These are phyloP conservation scores for Taenaris catops DNA, from an alignment of 2,888 invertebrate genomes.

Conservation along the genomic window DNA sequence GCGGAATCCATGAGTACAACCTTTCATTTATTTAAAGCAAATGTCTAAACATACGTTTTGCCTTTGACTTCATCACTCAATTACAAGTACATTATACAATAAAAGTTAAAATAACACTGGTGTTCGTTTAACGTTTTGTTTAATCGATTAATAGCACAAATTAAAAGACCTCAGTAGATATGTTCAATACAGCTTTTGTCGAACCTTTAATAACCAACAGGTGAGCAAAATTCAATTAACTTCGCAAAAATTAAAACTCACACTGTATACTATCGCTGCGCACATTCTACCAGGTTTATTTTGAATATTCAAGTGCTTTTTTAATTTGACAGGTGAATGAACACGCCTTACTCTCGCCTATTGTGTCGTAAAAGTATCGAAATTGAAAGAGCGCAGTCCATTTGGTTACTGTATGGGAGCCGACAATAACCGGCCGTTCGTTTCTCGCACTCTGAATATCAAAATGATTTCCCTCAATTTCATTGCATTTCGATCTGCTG, in stretches of 20 bases:
- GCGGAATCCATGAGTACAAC: too few relatives aligned
- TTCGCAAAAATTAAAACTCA: slow-evolving; percentile 29
- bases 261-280: slow-evolving; percentile 23
- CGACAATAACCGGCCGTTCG: slow-evolving; percentile 63
- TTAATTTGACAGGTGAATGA: slow-evolving; percentile 77
- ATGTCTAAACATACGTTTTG: too few relatives aligned
- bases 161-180: too few relatives aligned
- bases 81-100: too few relatives aligned
- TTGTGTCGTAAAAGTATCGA: slow-evolving; percentile 77
- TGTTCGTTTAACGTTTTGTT: too few relatives aligned
- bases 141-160: too few relatives aligned
- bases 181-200: too few relatives aligned
- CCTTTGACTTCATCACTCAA: too few relatives aligned
- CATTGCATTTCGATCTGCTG: slow-evolving; percentile 46
- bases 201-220: slow-evolving; percentile 17
- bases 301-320: slow-evolving; percentile 71
- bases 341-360: slow-evolving; percentile 70
- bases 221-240: slow-evolving; percentile 27
- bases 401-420: slow-evolving; percentile 58
- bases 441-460: slow-evolving; percentile 59
- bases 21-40: too few relatives aligned
- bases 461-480: slow-evolving; percentile 64
- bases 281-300: slow-evolving; percentile 33
- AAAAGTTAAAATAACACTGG: too few relatives aligned
- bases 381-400: slow-evolving; percentile 72